These are phyloP conservation scores for Calameuta pallipes DNA, from an alignment of 2,888 invertebrate genomes.

Conservation along the genomic window DNA sequence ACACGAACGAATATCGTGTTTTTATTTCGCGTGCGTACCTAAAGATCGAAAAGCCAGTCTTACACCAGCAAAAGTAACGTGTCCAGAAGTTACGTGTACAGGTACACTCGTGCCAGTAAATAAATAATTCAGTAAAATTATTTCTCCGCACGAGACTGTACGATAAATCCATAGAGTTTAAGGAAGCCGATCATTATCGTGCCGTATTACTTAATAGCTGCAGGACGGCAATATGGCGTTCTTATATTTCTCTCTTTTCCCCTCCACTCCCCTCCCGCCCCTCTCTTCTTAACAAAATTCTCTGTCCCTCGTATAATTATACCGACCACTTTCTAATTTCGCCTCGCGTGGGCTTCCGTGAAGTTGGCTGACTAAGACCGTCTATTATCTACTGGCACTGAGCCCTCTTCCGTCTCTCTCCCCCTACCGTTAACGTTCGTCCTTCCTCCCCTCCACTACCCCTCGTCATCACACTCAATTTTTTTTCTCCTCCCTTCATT, in stretches of 20 bases:
- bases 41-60: neutral
- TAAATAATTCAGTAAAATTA: neutral
- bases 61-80: neutral
- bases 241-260: neutral
- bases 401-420: neutral
- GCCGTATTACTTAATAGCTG: neutral
- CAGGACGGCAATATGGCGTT: neutral
- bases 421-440: neutral
- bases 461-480: neutral
- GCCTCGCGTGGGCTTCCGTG: constrained; percentile 6
- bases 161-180: neutral
- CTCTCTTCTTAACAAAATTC: neutral
- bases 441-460: neutral
- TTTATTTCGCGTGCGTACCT: neutral
- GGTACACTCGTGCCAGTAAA: neutral
- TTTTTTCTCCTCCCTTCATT: neutral
- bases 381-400: neutral
- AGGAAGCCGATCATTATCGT: neutral
- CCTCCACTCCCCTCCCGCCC: neutral
- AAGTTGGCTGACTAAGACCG: neutral
- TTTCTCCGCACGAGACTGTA: neutral
- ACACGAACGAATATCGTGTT: neutral
- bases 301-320: constrained; percentile 13
- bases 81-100: neutral
- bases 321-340: constrained; percentile 20